Evolutionary conservation across 2,797 vertebrate genomes (phyloP).

Genomic region (Sparus aurata): DNA sequence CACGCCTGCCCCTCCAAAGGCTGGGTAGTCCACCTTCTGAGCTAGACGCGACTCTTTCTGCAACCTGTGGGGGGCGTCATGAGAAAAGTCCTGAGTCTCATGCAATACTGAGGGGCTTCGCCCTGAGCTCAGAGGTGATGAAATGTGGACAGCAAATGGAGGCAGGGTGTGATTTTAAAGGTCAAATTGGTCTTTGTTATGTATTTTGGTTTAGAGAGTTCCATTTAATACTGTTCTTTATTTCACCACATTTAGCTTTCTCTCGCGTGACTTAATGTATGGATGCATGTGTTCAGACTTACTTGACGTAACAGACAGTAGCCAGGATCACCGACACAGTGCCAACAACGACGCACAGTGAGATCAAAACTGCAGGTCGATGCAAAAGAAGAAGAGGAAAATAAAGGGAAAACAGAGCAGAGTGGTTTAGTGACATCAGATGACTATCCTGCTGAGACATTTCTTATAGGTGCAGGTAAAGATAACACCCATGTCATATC

Average conservation of each 20-base stretch:
- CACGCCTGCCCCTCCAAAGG: slow-evolving; percentile 60
- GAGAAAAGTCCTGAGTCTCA: slow-evolving; percentile 14
- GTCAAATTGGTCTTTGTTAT: neutral
- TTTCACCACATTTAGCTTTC: neutral
- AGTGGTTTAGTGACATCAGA: neutral
- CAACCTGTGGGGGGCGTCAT: slow-evolving; percentile 80
- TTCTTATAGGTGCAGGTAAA: neutral
- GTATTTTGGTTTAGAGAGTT: neutral
- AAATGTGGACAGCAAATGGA: neutral
- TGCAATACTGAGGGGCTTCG: neutral
- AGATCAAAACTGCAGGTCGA: slow-evolving; percentile 86
- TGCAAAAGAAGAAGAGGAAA: slow-evolving; percentile 14
- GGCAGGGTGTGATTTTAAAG: neutral
- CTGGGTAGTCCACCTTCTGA: slow-evolving; percentile 91
- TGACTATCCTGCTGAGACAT: neutral
- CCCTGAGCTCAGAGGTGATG: neutral
- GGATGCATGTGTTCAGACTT: slow-evolving; percentile 60
- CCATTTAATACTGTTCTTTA: neutral
- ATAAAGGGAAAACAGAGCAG: neutral
- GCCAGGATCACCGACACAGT: slow-evolving; percentile 85
- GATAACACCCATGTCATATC: no score
- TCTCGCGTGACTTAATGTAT: neutral
- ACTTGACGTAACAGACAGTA: slow-evolving; percentile 89
- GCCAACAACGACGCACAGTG: slow-evolving; percentile 86
- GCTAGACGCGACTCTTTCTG: slow-evolving; percentile 87